Conservation (phyloP, 2,113 vertebrate species). For the Tragelaphus scriptus region DNA sequence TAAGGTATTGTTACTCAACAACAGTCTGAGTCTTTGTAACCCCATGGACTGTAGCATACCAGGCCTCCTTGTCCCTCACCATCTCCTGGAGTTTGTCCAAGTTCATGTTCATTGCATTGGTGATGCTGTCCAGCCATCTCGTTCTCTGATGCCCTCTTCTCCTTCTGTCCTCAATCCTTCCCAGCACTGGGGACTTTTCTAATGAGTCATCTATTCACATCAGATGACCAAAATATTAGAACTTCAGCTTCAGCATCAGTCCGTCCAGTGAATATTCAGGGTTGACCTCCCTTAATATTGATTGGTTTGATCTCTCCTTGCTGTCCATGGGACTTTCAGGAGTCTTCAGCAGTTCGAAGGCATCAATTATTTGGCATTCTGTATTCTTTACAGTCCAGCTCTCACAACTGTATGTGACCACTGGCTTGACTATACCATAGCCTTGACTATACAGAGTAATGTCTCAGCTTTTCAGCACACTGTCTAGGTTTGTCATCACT, state of each 20-base stretch:
- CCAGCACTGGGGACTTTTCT: accelerated
- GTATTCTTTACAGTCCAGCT: not conserved
- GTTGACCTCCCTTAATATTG: not conserved
- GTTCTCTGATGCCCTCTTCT: not conserved
- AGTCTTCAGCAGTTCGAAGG: not conserved
- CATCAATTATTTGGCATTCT: not conserved
- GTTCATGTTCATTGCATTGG: not conserved
- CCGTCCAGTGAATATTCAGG: not conserved
- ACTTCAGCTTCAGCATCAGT: not conserved
- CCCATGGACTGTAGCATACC: not conserved
- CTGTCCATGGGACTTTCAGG: not conserved
- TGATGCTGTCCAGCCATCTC: not conserved
- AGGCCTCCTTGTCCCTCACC: not conserved
- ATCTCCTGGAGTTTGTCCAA: not conserved
- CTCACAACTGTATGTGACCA: not conserved
- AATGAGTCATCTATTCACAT: not conserved
- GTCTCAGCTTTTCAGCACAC: not conserved
- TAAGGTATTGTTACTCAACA: not conserved
- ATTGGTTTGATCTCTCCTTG: not conserved
- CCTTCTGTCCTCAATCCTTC: not conserved
- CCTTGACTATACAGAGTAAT: not conserved
- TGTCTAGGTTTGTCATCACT: not conserved
- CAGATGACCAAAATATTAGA: not conserved
- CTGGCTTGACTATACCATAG: not conserved
- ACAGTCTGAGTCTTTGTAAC: not conserved